Base-by-base conservation (phyloP, 2,113 vertebrate genomes). In the Tringa solitaria region DNA sequence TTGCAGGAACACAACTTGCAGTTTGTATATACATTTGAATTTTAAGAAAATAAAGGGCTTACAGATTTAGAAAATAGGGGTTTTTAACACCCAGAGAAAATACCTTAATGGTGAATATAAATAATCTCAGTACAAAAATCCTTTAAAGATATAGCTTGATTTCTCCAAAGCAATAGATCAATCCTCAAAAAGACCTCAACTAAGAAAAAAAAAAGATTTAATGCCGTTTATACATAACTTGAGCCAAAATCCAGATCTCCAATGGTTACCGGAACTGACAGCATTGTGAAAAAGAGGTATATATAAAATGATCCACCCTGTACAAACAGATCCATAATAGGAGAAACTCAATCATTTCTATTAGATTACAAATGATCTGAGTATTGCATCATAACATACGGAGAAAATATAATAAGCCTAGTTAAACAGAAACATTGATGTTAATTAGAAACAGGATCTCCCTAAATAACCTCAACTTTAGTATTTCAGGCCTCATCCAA, bases 361-460 rank as follows among this genome's bases (percentile, higher is more conserved):
- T 91, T 82, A 93, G n/a, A 75, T 94, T 91, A 92, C 60, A 30
- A 89, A 91, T 37, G 27, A 69, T 51, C 35, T 23, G 18, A 89
- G 22, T 65, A 76, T 28, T 94, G 65, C 77, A 95, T 92, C 57
- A 91, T 2, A 90, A 73, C 19, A 24, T 60, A 87, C 28, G 3
- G 32, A 87, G 69, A 84, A 91, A 82, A 95, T 84, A 28, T n/a
- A 91, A 89, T 95, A 89, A 95, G 37, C 37, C 48, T 33, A 82
- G 35, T 87, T 93, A 83, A 79, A 59, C 45, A 82, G 69, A 84
- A 96, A 91, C 48, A 39, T 2, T 41, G 57, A 84, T 35, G 69
- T 20, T 95, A 89, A 96, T 95, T 65, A 84, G 89, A 95, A 96
- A 91, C 92, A 95, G 92, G 51, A 56, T 61, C 11, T 69, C 65